Evolutionary conservation across 2,113 vertebrate species (phyloP).

Genomic region (Odocoileus virginianus): DNA sequence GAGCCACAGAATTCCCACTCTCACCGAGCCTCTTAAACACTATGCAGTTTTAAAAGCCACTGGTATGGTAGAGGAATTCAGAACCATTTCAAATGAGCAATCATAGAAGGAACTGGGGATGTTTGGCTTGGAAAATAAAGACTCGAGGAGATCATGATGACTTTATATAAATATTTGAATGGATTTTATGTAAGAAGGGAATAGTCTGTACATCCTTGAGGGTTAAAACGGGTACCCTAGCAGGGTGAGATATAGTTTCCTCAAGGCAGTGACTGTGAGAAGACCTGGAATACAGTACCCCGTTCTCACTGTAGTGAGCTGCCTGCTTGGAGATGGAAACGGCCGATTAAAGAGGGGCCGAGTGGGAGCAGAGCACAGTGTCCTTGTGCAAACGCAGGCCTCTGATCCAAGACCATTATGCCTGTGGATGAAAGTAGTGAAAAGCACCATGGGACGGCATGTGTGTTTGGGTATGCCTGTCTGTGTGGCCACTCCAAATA

Average conservation of each 20-base stretch:
- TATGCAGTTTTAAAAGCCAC: neutral
- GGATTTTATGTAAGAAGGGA: neutral
- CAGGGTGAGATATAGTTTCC: neutral
- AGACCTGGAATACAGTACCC: neutral
- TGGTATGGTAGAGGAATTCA: neutral
- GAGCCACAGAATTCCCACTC: conserved; percentile 10
- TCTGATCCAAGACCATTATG: neutral
- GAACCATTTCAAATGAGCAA: neutral
- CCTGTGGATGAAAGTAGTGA: neutral
- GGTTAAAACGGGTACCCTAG: neutral
- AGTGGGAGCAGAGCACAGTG: neutral
- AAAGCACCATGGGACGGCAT: neutral
- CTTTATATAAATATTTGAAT: neutral
- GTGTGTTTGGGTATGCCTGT: neutral
- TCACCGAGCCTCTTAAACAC: neutral
- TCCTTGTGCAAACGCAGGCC: neutral
- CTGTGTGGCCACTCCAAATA: neutral
- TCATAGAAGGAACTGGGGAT: neutral
- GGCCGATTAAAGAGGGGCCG: neutral
- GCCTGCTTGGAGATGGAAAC: neutral
- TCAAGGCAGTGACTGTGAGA: neutral
- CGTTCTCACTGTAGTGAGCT: neutral
- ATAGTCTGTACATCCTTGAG: neutral
- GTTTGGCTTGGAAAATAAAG: neutral
- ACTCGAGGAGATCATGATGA: neutral